Conservation (phyloP, 2,888 invertebrate genomes). For the Synanthedon formicaeformis region DNA sequence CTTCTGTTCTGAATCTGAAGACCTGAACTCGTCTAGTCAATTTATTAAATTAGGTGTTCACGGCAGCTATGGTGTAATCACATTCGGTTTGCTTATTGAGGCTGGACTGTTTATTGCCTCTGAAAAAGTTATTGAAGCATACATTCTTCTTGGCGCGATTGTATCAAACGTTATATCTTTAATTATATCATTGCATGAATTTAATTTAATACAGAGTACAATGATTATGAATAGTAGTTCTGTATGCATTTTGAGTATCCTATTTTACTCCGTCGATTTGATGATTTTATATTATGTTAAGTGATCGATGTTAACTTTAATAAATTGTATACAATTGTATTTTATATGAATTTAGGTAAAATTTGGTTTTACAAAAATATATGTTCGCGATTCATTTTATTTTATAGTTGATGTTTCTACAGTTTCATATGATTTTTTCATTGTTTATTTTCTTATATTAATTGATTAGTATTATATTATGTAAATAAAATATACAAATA, state of each 20-base stretch:
- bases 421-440: too few relatives aligned
- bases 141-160: background rate
- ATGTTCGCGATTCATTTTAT: too few relatives aligned
- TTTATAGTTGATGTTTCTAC: too few relatives aligned
- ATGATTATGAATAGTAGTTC: background rate
- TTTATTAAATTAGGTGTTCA: background rate
- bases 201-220: background rate
- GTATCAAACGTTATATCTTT: background rate
- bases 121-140: background rate
- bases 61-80: background rate
- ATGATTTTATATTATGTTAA: background rate
- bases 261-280: background rate
- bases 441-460: too few relatives aligned
- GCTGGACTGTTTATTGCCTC: background rate
- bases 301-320: too few relatives aligned
- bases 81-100: background rate
- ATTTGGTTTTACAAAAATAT: background rate
- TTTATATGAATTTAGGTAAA: background rate
- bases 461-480: too few relatives aligned
- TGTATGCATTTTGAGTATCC: background rate
- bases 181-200: background rate
- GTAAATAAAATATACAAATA: too few relatives aligned
- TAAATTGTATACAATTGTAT: too few relatives aligned
- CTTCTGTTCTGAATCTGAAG: background rate
- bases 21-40: background rate